Base-by-base conservation (phyloP, 1,140 invertebrate species). In the Dreissena rostriformis region DNA sequence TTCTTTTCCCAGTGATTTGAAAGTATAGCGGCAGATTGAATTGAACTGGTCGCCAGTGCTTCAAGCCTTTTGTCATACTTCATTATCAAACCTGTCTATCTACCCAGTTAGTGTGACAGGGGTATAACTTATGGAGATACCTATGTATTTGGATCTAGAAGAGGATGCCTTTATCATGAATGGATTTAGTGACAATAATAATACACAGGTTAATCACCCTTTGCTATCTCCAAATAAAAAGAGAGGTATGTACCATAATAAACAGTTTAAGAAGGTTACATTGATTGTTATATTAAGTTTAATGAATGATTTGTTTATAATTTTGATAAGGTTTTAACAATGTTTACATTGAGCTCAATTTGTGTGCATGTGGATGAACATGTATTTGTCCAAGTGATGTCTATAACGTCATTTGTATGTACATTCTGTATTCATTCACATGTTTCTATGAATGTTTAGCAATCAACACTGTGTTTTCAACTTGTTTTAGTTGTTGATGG, bases 101-200 rank as follows among this genome's bases (percentile, higher is more conserved):
- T 39, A 39, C 39, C 39, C 8, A 8, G 2, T 2, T 39, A 39
- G 39, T 70, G 29, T 70, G 29, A 79, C 68, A 79, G 77, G 77
- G 65, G 70, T 52, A 61, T 28, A 79, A 79, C 53, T 70, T 51
- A 79, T 79, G 77, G 66, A 79, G 57, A 79, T 79, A n/a, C 77
- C 77, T 5, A 52, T 79, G 1, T 79, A 79, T 53, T 39, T 79
- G 65, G 77, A 79, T 57, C 68, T 79, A 70, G 77, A 79, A 14
- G 39, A 79, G 28, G 51, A 70, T 57, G 52, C 28, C 57, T 39
- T 39, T 39, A 61, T 19, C 22, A 24, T 29, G 53, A 49, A 65
- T 15, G 26, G 65, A 29, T 22, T 66, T 70, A 79, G 70, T 55
- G 70, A 79, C 66, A 78, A 78, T 26, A 79, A 79, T 70, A 79